Base-by-base conservation (phyloP, 2,113 vertebrate species). In the Amphiprion ocellaris region DNA sequence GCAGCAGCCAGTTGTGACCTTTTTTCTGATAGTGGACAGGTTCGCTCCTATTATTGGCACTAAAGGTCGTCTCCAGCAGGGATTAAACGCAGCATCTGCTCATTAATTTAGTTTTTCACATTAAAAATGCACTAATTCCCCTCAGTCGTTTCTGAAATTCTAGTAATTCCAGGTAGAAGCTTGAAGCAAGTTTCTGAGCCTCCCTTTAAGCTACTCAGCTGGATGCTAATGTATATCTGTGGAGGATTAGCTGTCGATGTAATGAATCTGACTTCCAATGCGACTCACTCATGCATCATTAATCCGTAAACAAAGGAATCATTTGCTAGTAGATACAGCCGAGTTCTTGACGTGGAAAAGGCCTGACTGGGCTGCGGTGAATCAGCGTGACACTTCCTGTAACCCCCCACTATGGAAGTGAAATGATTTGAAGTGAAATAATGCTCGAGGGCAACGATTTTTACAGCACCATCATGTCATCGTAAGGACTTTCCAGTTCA, bases 221-320 rank as follows among this genome's bases (percentile, higher is more conserved):
- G 49, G 24, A 70, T 30, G 2, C 4, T 24, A 16, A 55, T 55
- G 50, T 37, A 60, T 17, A 56, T 64, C 41, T 75, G 14, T 39
- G 2, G 12, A 12, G 44, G 33, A 50, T 77, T 68, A 53, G 41
- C 66, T 61, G 81, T 69, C 21, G 44, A 59, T 72, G 78, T 78
- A 28, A 75, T 72, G 52, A 68, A 62, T 44, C 44, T 59, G 37
- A 41, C 21, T 46, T 70, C 44, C 79, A 68, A 4, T 49, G 61
- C 52, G 58, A 69, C 47, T 75, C 81, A 75, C 69, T 85, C 79
- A 77, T 52, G 79, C 87, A 59, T 84, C 84, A 77, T 68, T 89
- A 90, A 90, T 86, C 74, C 55, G 55, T 9, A 84, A 87, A 90
- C 86, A 90, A 91, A 87, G 75, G 76, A 80, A 47, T 80, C 53